phyloP scores from a whole-genome alignment of 2,797 vertebrate genomes.

The Aldrovandia affinis region DNA sequence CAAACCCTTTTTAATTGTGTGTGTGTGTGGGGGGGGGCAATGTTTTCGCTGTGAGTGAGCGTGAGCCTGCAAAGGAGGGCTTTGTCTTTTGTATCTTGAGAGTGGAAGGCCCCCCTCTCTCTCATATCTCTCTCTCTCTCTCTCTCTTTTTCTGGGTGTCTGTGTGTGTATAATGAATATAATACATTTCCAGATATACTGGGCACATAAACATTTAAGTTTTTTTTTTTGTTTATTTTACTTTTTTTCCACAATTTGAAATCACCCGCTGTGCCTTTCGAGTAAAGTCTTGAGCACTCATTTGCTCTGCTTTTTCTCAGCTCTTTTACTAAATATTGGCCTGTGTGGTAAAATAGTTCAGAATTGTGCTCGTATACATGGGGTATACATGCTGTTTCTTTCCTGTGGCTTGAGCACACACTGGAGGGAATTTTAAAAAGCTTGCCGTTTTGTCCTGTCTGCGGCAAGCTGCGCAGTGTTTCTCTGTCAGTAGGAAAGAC shows the following conservation, averaged over 20 bases:
- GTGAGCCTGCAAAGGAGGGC: neutral
- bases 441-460: neutral
- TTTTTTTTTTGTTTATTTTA: neutral
- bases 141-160: neutral
- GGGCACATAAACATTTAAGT: neutral
- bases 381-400: neutral
- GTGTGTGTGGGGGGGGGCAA: neutral
- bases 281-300: neutral
- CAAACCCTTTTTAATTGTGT: neutral
- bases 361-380: neutral
- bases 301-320: neutral
- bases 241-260: too few relatives aligned
- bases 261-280: neutral
- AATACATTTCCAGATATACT: neutral
- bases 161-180: neutral
- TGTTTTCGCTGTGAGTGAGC: neutral
- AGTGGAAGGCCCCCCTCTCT: neutral
- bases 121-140: neutral
- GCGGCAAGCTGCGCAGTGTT: constrained; percentile 36
- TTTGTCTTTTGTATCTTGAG: neutral
- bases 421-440: constrained; percentile 21
- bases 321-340: neutral
- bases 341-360: neutral
- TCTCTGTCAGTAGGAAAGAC: constrained; percentile 34
- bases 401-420: neutral